A percentile compares a stretch with the other conserved stretches of the same genome.
phyloP scores from a whole-genome alignment of 1,140 invertebrate species.

The Apocrypta bakeri region DNA sequence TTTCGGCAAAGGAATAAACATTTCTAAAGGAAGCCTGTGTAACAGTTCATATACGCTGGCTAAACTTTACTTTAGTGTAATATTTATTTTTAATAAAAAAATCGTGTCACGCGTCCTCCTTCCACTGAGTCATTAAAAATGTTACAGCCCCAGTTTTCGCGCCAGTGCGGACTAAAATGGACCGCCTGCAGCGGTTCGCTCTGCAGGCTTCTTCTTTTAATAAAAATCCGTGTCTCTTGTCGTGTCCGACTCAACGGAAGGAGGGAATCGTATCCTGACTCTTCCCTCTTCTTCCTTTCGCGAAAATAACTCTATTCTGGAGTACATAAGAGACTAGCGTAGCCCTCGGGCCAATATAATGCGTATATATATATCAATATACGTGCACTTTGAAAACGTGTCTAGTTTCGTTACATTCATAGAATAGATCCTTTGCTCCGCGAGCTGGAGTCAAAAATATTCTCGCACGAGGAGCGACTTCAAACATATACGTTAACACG shows the following conservation, averaged over 20 bases:
- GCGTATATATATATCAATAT: not conserved
- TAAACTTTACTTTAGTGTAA: not conserved
- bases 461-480: not conserved
- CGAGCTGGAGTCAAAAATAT: too few relatives aligned
- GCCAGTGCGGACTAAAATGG: not conserved
- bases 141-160: not conserved
- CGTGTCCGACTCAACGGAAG: not conserved
- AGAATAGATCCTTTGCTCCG: too few relatives aligned
- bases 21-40: too few relatives aligned
- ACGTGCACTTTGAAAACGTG: not conserved
- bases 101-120: too few relatives aligned
- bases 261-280: not conserved
- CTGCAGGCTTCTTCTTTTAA: not conserved
- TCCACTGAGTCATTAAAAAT: not conserved
- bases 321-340: not conserved
- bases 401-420: too few relatives aligned
- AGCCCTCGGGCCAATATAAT: not conserved
- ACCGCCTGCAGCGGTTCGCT: not conserved
- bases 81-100: conserved; percentile 25
- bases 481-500: not conserved
- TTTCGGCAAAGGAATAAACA: too few relatives aligned
- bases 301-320: not conserved
- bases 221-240: conserved; percentile 13
- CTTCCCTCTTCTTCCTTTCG: not conserved
- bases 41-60: too few relatives aligned